Base-by-base conservation (phyloP, 1,140 invertebrate genomes). In the Bombus fervidus region DNA sequence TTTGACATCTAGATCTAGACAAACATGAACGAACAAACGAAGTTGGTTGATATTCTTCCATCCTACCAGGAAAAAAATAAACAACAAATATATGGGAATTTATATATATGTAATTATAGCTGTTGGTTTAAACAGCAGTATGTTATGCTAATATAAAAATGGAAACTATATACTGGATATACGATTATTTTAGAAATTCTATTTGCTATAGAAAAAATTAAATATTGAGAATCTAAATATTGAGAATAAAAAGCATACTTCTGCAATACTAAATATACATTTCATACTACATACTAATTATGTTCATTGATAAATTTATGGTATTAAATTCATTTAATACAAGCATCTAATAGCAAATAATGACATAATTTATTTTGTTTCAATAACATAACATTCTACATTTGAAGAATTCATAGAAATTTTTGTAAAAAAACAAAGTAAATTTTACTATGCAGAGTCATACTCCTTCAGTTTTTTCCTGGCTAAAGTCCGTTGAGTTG, bases 391-490 rank as follows among this genome's bases (percentile, higher is more conserved):
- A 53, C 53, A 31, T 71, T 64, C 41, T 85, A 85, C 77, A 73
- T 41, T 12, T 39, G 53, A 59, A 41, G 28, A 62, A 69, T 74
- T 78, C 15, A 66, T 84, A 25, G 34, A 53, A 84, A 62, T 39
- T 64, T 68, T 8, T 57, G n/a, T 47, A 15, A 41, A 79, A 78
- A 25, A 80, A 62, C n/a, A 66, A 66, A 37, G 37, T 43, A 57
- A 87, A 79, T 57, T 79, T 72, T 69, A 64, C 87, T 87, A 92
- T 87, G 91, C 87, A 82, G 89, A 92, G 62, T 93, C 94, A 77
- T 94, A 95, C 94, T 95, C 93, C 81, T 94, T 95, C 6, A 95
- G 77, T 90, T 94, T 95, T 89, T 95, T 95, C 82, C 95, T 94
- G 25, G 94, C 95, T 69, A 95, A 89, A 41, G 95, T 95, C 71